These are phyloP conservation scores for Melanostigma gelatinosum DNA, from an alignment of 2,113 vertebrate genomes.

Conservation along the genomic window DNA sequence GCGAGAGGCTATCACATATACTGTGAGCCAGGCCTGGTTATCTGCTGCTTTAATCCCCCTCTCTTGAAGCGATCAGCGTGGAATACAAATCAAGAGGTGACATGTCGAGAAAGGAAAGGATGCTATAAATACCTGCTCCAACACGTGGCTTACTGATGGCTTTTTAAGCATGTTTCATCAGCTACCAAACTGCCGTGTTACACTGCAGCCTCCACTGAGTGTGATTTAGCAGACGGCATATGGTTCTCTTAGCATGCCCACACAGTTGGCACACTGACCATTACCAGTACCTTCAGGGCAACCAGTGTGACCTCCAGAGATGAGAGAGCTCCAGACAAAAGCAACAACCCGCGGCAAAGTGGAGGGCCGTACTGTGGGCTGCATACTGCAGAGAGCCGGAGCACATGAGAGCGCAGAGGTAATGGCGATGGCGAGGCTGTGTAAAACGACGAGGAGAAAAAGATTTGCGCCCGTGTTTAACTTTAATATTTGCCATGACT, in stretches of 20 bases:
- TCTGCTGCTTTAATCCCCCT: conserved; percentile 14
- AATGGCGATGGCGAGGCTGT: conserved; percentile 25
- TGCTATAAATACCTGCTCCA: conserved; percentile 14
- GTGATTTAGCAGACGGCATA: conserved; percentile 71
- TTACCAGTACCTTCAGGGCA: conserved; percentile 68
- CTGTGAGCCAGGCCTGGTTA: conserved; percentile 11
- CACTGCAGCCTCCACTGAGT: conserved; percentile 41
- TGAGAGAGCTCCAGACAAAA: conserved; percentile 69
- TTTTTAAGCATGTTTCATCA: conserved; percentile 40
- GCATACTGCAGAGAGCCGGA: conserved; percentile 27
- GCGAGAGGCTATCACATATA: conserved; percentile 4
- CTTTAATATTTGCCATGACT: conserved; percentile 35
- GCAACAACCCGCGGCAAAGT: conserved; percentile 57
- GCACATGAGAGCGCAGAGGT: conserved; percentile 33
- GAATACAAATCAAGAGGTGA: conserved; percentile 37
- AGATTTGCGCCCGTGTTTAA: conserved; percentile 31
- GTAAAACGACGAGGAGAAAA: conserved; percentile 37
- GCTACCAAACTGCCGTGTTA: conserved; percentile 32
- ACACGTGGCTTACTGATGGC: conserved; percentile 35
- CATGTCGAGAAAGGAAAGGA: conserved; percentile 2
- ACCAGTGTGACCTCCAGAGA: conserved; percentile 73
- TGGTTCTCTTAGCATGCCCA: conserved; percentile 67
- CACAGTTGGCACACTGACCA: conserved; percentile 72
- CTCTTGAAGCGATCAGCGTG: conserved; percentile 17
- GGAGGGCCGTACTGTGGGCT: conserved; percentile 38